Evolutionary conservation across 2,797 vertebrate genomes (phyloP).

Genomic region (Acrossocheilus fasciatus): DNA sequence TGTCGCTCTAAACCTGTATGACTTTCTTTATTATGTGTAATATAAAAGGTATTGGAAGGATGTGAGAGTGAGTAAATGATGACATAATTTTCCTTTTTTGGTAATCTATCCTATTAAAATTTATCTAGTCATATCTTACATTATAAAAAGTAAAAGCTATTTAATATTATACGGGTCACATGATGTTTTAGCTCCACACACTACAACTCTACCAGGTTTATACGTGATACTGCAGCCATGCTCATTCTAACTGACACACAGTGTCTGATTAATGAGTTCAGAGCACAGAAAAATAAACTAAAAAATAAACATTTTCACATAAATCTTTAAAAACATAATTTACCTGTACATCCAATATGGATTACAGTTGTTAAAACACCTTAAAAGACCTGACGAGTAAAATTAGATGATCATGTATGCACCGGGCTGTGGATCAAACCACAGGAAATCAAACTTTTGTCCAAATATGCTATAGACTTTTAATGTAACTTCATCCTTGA

Average conservation of each 20-base stretch:
- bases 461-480: conserved; percentile 40
- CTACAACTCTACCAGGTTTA: not conserved
- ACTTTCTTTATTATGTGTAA: not conserved
- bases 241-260: not conserved
- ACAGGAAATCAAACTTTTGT: conserved; percentile 14
- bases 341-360: not conserved
- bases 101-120: not conserved
- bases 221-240: not conserved
- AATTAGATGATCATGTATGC: conserved; percentile 32
- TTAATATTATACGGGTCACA: not conserved
- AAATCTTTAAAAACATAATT: not conserved
- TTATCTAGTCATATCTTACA: not conserved
- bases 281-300: not conserved
- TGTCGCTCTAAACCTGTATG: not conserved
- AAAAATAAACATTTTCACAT: not conserved
- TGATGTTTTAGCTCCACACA: not conserved
- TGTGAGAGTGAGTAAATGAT: not conserved
- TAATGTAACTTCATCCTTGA: conserved; percentile 45
- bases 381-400: conserved; percentile 17
- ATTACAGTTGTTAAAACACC: not conserved
- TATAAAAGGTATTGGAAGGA: not conserved
- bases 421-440: conserved; percentile 15
- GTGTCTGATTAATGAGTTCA: not conserved
- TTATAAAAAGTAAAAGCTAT: not conserved
- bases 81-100: not conserved